These are phyloP conservation scores for Nycteola revayana DNA, from an alignment of 2,888 invertebrate genomes.

Conservation along the genomic window DNA sequence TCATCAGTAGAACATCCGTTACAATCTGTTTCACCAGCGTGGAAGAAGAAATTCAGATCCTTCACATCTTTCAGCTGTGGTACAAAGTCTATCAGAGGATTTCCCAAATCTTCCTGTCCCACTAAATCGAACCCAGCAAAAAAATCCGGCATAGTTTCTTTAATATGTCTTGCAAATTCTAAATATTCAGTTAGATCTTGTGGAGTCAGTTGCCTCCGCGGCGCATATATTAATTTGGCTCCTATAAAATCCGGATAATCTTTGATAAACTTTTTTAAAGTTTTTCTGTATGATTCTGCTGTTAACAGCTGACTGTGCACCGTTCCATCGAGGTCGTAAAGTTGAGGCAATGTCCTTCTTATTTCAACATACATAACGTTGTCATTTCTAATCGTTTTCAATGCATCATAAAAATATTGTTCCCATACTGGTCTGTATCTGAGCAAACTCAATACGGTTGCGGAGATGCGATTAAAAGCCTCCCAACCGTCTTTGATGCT, in stretches of 20 bases:
- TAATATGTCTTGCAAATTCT: constrained; percentile 59
- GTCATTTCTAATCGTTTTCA: constrained; percentile 84
- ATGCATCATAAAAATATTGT: constrained; percentile 84
- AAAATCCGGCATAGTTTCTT: constrained; percentile 82
- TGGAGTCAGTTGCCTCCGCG: constrained; percentile 70
- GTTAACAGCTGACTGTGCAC: constrained; percentile 76
- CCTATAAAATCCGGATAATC: constrained; percentile 86
- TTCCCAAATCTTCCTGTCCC: constrained; percentile 89
- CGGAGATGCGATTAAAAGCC: constrained; percentile 81
- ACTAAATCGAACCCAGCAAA: constrained; percentile 91
- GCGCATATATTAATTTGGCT: constrained; percentile 86
- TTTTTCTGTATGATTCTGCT: constrained; percentile 78
- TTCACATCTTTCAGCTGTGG: constrained; percentile 67
- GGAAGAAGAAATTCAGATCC: constrained; percentile 86
- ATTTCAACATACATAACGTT: constrained; percentile 87
- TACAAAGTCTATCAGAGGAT: constrained; percentile 82
- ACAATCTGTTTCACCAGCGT: constrained; percentile 93
- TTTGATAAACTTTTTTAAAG: constrained; percentile 78
- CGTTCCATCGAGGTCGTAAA: constrained; percentile 86
- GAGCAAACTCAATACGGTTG: constrained; percentile 72
- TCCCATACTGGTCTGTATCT: constrained; percentile 85
- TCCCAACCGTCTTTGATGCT: constrained; percentile 84
- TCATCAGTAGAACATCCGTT: constrained; percentile 84
- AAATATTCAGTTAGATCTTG: constrained; percentile 72
- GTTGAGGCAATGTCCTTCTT: constrained; percentile 81